Conservation (phyloP, 1,140 invertebrate species). For the Battus philenor region DNA sequence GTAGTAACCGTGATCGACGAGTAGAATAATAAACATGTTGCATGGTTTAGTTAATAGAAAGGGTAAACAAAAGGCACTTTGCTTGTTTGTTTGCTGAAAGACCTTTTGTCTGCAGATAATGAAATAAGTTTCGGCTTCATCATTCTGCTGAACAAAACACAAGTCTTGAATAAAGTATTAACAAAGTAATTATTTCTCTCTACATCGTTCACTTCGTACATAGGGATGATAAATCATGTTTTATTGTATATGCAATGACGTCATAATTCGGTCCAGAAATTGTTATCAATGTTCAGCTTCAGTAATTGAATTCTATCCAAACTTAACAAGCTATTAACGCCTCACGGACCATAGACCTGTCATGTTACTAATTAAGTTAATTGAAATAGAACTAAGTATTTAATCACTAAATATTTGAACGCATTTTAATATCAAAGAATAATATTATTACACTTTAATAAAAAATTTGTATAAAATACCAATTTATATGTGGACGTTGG, state of each 20-base stretch:
- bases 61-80: constrained; percentile 14
- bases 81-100: constrained; percentile 16
- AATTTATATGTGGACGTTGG: too few relatives aligned
- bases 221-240: too few relatives aligned
- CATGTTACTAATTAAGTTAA: constrained; percentile 4
- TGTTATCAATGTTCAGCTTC: neutral
- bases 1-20: neutral
- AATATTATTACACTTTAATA: too few relatives aligned
- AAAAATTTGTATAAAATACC: too few relatives aligned
- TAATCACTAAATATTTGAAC: too few relatives aligned
- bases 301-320: constrained; percentile 10
- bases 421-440: too few relatives aligned
- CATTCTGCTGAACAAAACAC: constrained; percentile 10
- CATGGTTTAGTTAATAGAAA: constrained; percentile 3
- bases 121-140: constrained; percentile 15
- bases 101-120: constrained; percentile 16
- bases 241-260: neutral
- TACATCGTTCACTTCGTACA: neutral
- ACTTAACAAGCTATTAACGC: constrained; percentile 11
- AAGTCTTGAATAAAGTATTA: constrained; percentile 9
- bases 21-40: constrained; percentile 1
- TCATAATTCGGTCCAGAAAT: neutral
- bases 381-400: constrained; percentile 1
- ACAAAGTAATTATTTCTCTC: neutral
- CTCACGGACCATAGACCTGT: constrained; percentile 1